These are phyloP conservation scores for Echinometra lucunter DNA, from an alignment of 53 echinoderm and acorn worm species.

Conservation along the genomic window DNA sequence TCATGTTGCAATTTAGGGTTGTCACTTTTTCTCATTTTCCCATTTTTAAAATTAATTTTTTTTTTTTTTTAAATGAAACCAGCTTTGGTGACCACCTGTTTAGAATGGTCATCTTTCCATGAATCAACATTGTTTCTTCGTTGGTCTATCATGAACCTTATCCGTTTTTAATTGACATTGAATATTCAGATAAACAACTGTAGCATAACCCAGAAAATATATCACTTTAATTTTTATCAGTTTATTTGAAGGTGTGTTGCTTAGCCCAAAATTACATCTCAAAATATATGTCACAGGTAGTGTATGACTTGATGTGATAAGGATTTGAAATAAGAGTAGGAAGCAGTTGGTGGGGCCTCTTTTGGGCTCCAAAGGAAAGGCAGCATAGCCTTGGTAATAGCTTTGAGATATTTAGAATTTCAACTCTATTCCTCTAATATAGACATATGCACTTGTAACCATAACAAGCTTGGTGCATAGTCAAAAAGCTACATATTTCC, in stretches of 20 bases:
- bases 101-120: background rate
- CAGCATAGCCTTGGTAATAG: background rate
- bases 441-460: no score
- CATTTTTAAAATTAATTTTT: background rate
- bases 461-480: no score
- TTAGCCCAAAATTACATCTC: background rate
- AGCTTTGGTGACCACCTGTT: background rate
- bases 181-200: background rate
- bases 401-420: background rate
- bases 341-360: conserved; percentile 39
- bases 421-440: background rate
- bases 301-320: conserved; percentile 7
- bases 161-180: background rate
- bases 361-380: background rate
- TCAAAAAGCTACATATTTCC: no score
- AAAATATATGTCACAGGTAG: background rate
- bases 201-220: background rate
- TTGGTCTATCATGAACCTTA: background rate
- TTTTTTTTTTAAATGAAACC: background rate
- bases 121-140: background rate
- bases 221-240: background rate
- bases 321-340: conserved; percentile 29
- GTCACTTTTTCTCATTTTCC: background rate
- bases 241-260: background rate
- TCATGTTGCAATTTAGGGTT: background rate